These are phyloP conservation scores for Antechinus stuartii DNA, from an alignment of 2,113 vertebrate species.

Conservation along the genomic window DNA sequence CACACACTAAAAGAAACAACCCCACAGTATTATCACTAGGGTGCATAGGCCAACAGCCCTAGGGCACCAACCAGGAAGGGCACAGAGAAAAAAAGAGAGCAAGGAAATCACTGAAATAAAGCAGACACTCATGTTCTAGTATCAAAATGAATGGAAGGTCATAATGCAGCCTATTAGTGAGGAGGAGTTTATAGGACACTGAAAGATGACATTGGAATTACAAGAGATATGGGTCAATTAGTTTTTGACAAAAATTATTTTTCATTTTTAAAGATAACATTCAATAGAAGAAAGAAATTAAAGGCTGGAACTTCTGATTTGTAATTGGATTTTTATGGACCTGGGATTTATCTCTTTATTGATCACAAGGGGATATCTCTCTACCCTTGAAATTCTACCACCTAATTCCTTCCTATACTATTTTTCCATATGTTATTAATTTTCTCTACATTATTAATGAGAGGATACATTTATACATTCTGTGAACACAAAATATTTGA, in stretches of 20 bases:
- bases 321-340: background rate
- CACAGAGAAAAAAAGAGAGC: background rate
- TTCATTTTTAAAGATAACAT: background rate
- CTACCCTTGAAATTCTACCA: background rate
- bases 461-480: background rate
- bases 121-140: background rate
- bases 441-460: background rate
- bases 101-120: constrained; percentile 14
- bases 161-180: background rate
- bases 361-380: background rate
- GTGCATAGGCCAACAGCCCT: constrained; percentile 7
- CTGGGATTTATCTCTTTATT: background rate
- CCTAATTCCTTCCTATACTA: background rate
- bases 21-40: background rate
- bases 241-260: background rate
- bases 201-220: background rate
- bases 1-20: background rate
- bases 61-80: background rate
- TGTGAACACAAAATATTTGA: background rate
- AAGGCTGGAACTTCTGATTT: background rate
- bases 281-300: background rate
- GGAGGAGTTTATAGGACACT: background rate
- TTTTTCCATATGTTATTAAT: background rate
- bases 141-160: constrained; percentile 32
- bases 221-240: background rate